phyloP scores from a whole-genome alignment of 2,888 invertebrate genomes.

The Ellobium chinense region DNA sequence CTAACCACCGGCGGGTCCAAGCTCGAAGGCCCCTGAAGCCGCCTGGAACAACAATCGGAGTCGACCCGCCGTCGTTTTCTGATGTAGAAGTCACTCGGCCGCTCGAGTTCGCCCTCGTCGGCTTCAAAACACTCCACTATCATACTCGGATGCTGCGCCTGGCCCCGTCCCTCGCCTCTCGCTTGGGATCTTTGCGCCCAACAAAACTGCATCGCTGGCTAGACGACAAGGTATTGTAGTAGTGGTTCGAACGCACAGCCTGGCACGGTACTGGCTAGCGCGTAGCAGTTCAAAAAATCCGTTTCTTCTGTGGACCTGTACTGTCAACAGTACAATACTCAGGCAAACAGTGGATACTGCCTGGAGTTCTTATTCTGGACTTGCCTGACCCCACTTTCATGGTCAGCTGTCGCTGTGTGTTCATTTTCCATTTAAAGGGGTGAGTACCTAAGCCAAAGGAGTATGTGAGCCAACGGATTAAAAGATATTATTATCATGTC shows the following conservation, averaged over 20 bases:
- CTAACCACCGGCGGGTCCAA: too few species aligned
- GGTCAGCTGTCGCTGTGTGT: too few species aligned
- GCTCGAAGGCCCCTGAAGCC: not conserved
- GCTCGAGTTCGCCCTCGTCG: not conserved
- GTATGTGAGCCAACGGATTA: not conserved
- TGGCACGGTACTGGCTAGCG: not conserved
- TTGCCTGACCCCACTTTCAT: too few species aligned
- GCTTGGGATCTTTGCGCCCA: not conserved
- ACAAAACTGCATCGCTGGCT: not conserved
- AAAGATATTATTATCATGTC: too few species aligned
- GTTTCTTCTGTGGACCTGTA: not conserved
- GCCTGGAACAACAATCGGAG: not conserved
- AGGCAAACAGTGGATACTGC: too few species aligned
- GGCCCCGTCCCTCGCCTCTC: not conserved
- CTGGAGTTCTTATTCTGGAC: too few species aligned
- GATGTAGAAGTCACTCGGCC: not conserved
- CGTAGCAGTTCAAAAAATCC: not conserved
- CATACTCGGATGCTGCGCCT: not conserved
- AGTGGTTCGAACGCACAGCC: not conserved
- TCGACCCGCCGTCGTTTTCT: not conserved
- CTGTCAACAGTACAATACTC: not conserved
- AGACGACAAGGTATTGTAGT: not conserved
- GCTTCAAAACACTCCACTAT: not conserved
- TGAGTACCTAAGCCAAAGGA: not conserved
- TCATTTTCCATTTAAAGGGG: not conserved